Evolutionary conservation across 2,113 vertebrate genomes (phyloP).

Genomic region (Nicator chloris): DNA sequence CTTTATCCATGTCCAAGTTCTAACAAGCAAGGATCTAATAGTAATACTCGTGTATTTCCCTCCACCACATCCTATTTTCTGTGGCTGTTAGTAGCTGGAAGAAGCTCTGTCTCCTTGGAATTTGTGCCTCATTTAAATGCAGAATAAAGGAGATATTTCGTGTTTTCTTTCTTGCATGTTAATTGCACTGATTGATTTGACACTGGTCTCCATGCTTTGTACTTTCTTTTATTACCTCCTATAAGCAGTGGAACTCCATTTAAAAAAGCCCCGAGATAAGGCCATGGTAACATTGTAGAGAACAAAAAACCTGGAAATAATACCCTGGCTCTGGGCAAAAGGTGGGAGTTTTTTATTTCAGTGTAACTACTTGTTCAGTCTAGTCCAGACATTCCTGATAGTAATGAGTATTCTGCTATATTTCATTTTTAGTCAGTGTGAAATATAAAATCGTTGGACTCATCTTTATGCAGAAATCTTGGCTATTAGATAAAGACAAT

Average conservation of each 20-base stretch:
- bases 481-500: neutral
- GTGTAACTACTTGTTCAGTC: neutral
- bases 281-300: neutral
- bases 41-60: neutral
- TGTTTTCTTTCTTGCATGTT: neutral
- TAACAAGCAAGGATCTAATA: neutral
- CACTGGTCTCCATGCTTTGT: neutral
- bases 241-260: neutral
- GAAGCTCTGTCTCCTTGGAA: neutral
- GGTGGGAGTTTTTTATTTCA: neutral
- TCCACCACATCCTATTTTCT: neutral
- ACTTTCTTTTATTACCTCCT: neutral
- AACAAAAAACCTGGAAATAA: neutral
- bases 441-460: neutral
- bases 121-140: neutral
- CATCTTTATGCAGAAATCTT: neutral
- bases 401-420: neutral
- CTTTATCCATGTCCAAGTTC: neutral
- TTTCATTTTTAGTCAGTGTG: neutral
- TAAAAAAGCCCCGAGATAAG: neutral
- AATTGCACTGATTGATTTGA: neutral
- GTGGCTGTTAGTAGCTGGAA: neutral
- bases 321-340: neutral
- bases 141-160: neutral
- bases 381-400: neutral